Evolutionary conservation across 1,140 invertebrate species (phyloP).

Genomic region (Leucophenga varia): DNA sequence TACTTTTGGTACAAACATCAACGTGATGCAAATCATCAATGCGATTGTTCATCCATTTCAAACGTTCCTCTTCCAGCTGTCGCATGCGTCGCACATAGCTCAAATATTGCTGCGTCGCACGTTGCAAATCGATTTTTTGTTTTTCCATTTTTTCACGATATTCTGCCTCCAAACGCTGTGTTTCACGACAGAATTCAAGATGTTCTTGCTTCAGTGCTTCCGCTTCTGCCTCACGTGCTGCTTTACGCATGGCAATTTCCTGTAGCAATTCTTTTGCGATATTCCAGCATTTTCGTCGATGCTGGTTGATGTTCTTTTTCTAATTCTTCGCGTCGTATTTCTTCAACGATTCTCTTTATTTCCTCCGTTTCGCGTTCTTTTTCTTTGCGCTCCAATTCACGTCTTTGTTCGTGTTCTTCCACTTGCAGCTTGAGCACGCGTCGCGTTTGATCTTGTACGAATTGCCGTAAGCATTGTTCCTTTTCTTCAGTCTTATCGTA

Average conservation of each 20-base stretch:
- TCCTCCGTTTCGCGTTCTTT: slow-evolving; percentile 24
- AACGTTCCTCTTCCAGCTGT: slow-evolving; percentile 32
- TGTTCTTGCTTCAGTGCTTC: slow-evolving; percentile 30
- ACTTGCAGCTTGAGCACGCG: slow-evolving; percentile 30
- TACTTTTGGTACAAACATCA: slow-evolving; percentile 41
- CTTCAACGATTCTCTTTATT: slow-evolving; percentile 27
- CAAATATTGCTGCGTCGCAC: slow-evolving; percentile 39
- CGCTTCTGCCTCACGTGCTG: slow-evolving; percentile 16
- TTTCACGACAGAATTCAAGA: slow-evolving; percentile 27
- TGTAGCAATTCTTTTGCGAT: slow-evolving; percentile 35
- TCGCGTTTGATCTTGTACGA: slow-evolving; percentile 22
- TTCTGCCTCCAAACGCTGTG: slow-evolving; percentile 28
- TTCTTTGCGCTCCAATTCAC: slow-evolving; percentile 13
- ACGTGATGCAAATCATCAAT: slow-evolving; percentile 38
- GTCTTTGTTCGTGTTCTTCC: slow-evolving; percentile 25
- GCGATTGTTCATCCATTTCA: slow-evolving; percentile 38
- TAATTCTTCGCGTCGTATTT: slow-evolving; percentile 42
- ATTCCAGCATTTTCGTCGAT: slow-evolving; percentile 5
- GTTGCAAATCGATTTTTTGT: slow-evolving; percentile 23
- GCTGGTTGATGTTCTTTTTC: slow-evolving; percentile 15
- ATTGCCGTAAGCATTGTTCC: slow-evolving; percentile 20
- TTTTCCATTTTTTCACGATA: slow-evolving; percentile 14
- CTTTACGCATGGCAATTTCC: slow-evolving; percentile 28
- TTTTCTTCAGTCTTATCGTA: slow-evolving; percentile 20
- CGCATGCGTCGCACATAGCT: slow-evolving; percentile 38